phyloP scores from a whole-genome alignment of 1,140 invertebrate species.

The Anthonomus grandis region DNA sequence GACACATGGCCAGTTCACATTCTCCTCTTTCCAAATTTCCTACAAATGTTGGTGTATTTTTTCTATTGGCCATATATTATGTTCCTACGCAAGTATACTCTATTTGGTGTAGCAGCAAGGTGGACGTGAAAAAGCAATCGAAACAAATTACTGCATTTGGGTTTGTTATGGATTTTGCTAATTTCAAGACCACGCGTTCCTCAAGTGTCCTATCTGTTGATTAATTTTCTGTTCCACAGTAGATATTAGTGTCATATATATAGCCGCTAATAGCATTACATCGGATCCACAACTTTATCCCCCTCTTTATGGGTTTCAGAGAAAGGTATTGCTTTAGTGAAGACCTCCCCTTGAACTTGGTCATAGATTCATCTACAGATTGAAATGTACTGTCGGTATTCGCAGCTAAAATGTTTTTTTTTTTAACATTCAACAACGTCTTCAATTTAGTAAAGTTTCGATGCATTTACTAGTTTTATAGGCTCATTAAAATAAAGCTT shows the following conservation, averaged over 20 bases:
- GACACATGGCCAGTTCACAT: no score
- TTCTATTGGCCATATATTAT: no score
- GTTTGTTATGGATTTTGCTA: no score
- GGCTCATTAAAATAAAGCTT: constrained; percentile 39
- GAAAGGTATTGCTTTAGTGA: constrained; percentile 42
- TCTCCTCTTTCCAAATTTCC: no score
- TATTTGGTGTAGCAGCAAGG: no score
- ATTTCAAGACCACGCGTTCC: constrained; percentile 34
- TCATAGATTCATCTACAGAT: constrained; percentile 40
- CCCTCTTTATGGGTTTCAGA: constrained; percentile 42
- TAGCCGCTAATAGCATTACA: constrained; percentile 38
- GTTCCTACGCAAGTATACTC: no score
- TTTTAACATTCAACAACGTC: no score
- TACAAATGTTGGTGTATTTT: no score
- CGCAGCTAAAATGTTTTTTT: constrained; percentile 29
- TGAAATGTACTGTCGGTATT: constrained; percentile 17
- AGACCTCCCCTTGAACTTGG: constrained; percentile 37
- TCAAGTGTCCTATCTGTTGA: constrained; percentile 24
- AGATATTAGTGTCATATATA: constrained; percentile 38
- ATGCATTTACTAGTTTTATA: constrained; percentile 22
- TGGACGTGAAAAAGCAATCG: constrained; percentile 17
- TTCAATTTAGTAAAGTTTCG: constrained; percentile 35
- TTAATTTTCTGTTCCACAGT: constrained; percentile 31
- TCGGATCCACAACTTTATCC: constrained; percentile 42
- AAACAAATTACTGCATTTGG: not conserved